Conservation (phyloP, 2,888 invertebrate genomes). For the Andricus quercusramuli region DNA sequence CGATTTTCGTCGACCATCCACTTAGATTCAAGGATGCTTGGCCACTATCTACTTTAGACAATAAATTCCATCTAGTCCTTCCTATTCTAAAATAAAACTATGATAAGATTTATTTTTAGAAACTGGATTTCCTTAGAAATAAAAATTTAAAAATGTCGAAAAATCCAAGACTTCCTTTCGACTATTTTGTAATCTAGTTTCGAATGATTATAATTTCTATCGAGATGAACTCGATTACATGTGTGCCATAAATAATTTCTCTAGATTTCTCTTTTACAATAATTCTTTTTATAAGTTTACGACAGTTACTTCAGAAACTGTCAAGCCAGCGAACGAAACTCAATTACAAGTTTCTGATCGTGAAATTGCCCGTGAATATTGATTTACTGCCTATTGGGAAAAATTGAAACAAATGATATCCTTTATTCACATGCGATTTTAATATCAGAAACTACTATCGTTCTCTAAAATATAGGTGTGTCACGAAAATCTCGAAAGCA, state of each 20-base stretch:
- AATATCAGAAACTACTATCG: background rate
- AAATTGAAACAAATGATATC: slow-evolving; percentile 8
- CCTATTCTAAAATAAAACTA: background rate
- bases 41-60: background rate
- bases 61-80: background rate
- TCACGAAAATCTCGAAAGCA: too few species aligned
- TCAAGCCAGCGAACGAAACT: slow-evolving; percentile 28
- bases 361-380: slow-evolving; percentile 24
- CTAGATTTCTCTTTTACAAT: slow-evolving; percentile 10
- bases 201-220: background rate
- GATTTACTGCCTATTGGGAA: slow-evolving; percentile 18
- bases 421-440: background rate
- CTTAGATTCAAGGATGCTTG: background rate
- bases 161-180: background rate
- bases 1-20: background rate
- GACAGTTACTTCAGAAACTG: slow-evolving; percentile 13
- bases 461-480: too few species aligned
- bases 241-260: slow-evolving; percentile 18
- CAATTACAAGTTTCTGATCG: slow-evolving; percentile 30
- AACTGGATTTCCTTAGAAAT: background rate
- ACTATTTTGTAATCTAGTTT: background rate
- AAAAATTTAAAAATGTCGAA: background rate
- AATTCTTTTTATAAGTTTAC: slow-evolving; percentile 6
- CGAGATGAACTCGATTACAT: slow-evolving; percentile 13
- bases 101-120: background rate